These are phyloP conservation scores for Rhabdophis nuchalis DNA, from an alignment of 2,797 vertebrate species.

Conservation along the genomic window DNA sequence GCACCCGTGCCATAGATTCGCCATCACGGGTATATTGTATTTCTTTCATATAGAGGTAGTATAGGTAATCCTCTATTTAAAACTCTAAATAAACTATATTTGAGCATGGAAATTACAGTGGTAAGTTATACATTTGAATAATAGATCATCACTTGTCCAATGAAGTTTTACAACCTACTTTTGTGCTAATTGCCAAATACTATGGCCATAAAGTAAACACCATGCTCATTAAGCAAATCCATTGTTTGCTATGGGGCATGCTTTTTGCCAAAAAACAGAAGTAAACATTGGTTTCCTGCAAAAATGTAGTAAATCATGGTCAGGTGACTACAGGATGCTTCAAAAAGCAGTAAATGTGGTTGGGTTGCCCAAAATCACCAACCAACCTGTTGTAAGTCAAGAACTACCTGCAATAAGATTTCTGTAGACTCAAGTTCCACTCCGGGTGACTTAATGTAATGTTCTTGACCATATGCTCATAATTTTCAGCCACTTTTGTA, in stretches of 20 bases:
- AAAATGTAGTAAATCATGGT: background rate
- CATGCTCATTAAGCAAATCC: background rate
- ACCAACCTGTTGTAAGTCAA: background rate
- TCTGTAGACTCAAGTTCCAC: background rate
- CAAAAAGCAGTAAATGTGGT: background rate
- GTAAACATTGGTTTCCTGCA: background rate
- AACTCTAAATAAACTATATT: background rate
- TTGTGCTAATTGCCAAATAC: background rate
- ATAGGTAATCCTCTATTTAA: background rate
- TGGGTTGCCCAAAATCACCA: background rate
- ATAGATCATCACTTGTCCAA: background rate
- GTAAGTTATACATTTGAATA: background rate
- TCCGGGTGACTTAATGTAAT: background rate
- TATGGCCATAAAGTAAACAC: background rate
- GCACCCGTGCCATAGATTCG: too few relatives aligned
- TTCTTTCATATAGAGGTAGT: background rate
- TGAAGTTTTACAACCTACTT: background rate
- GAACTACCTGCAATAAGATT: background rate
- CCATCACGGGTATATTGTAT: too few relatives aligned
- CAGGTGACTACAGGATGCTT: background rate
- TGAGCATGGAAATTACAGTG: background rate
- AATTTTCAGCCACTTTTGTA: background rate
- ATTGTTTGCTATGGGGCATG: background rate
- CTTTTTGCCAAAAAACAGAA: background rate
- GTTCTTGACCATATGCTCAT: background rate